Evolutionary conservation across 2,113 vertebrate species (phyloP), one percentile per base, ranked within the genome.

Genomic region (Trichomycterus rosablanca): DNA sequence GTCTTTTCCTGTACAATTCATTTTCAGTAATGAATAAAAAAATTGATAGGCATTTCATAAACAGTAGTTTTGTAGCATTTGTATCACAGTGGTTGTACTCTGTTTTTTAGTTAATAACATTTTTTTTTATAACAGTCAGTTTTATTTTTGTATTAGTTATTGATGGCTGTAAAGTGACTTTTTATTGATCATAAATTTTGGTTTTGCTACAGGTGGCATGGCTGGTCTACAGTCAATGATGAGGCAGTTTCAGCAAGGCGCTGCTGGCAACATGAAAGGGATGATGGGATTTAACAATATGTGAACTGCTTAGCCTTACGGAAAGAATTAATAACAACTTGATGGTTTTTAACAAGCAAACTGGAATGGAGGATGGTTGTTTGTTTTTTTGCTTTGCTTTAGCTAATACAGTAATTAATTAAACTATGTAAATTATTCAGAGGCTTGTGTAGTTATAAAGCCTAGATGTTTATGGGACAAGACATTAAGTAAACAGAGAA

Each of bases 201-300:
- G 1, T 57, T 8, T 58, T 45, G 32, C 19, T 53, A 5, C 70
- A 98, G 96, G 96, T 66, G 96, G 96, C 7, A 99, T 99, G 96
- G 94, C 95, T 0, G 96, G 96, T 32, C 88, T 99, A 16, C 96
- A 99, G 82, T 97, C 95, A 4, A 99, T 99, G 94, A 99, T 99
- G 96, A 89, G 96, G 63, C 96, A 99, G 35, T 99, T 99, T 78
- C 96, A 99, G 76, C 96, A 99, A 81, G 96, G 96, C 68, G 96
- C 96, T 14, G 92, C 95, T 43, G 96, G 96, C 34, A 98, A 98
- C 79, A 97, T 98, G 93, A 99, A 99, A 84, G 96, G 96, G 87
- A 99, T 98, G 95, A 97, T 99, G 96, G 95, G 95, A 84, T 98
- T 99, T 81, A 98, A 98, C 86, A 99, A 97, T 76, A 98, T 99